Evolutionary conservation across 37 sponge, comb jelly and placozoan genomes (phyloP), one percentile per base, ranked within the genome.

Genomic region (Diacarnus erythraeanus): DNA sequence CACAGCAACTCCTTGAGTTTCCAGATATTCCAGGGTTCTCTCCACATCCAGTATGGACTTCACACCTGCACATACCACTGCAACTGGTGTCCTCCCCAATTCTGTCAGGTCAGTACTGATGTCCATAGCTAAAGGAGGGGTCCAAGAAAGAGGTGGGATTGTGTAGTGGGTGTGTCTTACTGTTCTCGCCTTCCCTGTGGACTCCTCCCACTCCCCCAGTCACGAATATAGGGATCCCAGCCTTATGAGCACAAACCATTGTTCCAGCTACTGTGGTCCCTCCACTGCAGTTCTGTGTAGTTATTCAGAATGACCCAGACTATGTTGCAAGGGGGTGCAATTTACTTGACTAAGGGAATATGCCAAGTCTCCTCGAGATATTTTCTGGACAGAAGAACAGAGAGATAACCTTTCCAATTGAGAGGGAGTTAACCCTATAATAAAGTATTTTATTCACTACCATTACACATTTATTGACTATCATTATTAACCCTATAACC

Each of bases 161-260:
- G n/a, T n/a, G n/a, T n/a, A n/a, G n/a, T n/a, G n/a, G n/a, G 15
- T 5, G 51, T 17, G 57, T 2, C 89, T 89, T 57, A 91, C 90
- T 85, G 2, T 39, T 61, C 57, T 96, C 89, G 36, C 93, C 97
- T 25, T 79, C 92, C 35, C 92, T 74, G 78, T 94, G 95, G 21
- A 97, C 99, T 57, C 99, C 99, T 38, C 99, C 99, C 27, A 98
- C 80, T 18, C 99, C 99, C 35, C 99, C 99, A 65, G 99, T 98
- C 29, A 91, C 92, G 83, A 98, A 95, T 36, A 98, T 70, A 2
- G 44, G 65, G n/a, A 98, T 96, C 31, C 92, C 94, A 18, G 82
- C 83, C 68, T 74, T 79, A 68, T 93, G 89, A 30, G 99, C 96
- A 39, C 92, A 80, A 38, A 98, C 15, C 94, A 96, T 94, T 0